Evolutionary conservation across 2,888 invertebrate species (phyloP), one percentile per base, ranked within the genome.

Genomic region (Malachius bipustulatus): DNA sequence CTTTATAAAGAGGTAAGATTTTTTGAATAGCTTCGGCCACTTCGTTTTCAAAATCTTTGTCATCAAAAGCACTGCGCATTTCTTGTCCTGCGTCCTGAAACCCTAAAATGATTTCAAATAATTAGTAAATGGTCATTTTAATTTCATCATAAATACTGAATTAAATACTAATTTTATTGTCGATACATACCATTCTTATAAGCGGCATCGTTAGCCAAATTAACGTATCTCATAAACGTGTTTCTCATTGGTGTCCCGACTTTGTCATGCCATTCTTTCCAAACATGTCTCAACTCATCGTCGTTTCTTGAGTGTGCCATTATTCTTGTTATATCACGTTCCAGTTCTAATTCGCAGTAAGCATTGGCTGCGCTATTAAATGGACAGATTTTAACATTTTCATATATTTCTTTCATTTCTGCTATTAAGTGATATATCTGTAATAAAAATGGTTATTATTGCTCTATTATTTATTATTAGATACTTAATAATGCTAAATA

Each of bases 201-300:
- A 2, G 88, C 79, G 0, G 85, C 88, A 53, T 81, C 75, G 56
- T 90, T 90, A 0, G 79, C 78, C 15, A 89, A 57, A 45, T 79
- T 73, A 0, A 84, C 75, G 47, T 84, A 88, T 67, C 82, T 69
- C 67, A 79, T 74, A 54, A 81, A 90, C 42, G 77, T 69, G 38
- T 77, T 74, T 56, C 75, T 77, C 59, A 88, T 66, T 14, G 76
- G 75, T 0, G 78, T 80, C 0, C 89, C 89, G 1, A 81, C 75
- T 37, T 74, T 76, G 39, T 88, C 82, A 42, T 88, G 69, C 74
- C 84, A 90, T 36, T 77, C 77, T 48, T 67, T 71, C 90, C 90
- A 90, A 0, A 80, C 75, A 47, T 83, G 76, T 11, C 76, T 51
- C 30, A 89, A 60, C 51, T 85, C 82, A 13, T 77, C 74, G 44